Conservation (phyloP, 2,113 vertebrate genomes). For the Cheilinus undulatus region DNA sequence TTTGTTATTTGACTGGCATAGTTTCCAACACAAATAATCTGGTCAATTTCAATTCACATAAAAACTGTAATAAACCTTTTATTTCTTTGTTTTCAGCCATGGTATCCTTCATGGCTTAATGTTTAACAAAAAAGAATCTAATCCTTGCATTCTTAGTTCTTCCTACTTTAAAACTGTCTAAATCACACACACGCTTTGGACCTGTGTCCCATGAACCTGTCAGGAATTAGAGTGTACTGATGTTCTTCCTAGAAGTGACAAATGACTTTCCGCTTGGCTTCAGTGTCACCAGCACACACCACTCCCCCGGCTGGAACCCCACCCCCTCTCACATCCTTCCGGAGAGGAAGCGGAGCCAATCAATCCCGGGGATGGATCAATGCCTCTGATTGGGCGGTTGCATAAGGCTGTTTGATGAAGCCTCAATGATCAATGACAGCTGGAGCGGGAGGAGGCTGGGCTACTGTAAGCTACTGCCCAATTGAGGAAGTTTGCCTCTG, state of each 20-base stretch:
- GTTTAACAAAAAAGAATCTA: too few relatives aligned
- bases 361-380: conserved; percentile 69
- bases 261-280: conserved; percentile 64
- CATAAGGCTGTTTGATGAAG: conserved; percentile 70
- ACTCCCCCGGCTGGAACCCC: conserved; percentile 1
- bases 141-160: too few relatives aligned
- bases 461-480: not conserved
- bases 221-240: conserved; percentile 31
- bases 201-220: not conserved
- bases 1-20: too few relatives aligned
- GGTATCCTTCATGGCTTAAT: too few relatives aligned
- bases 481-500: not conserved
- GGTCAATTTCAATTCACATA: too few relatives aligned
- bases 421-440: conserved; percentile 54
- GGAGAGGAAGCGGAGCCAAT: conserved; percentile 49
- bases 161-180: not conserved
- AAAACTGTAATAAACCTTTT: too few relatives aligned
- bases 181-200: conserved; percentile 12
- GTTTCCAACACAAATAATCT: too few relatives aligned
- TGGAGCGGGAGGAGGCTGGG: not conserved
- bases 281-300: conserved; percentile 44
- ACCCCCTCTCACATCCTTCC: conserved; percentile 42
- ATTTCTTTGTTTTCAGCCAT: too few relatives aligned
- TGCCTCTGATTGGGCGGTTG: conserved; percentile 73
- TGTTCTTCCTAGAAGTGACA: conserved; percentile 53